A percentile compares a stretch with the other conserved stretches of the same genome.
Evolutionary conservation across 92 coral and sea anemone genomes (phyloP).

Genomic region (Hydrozoanthus gracilis): DNA sequence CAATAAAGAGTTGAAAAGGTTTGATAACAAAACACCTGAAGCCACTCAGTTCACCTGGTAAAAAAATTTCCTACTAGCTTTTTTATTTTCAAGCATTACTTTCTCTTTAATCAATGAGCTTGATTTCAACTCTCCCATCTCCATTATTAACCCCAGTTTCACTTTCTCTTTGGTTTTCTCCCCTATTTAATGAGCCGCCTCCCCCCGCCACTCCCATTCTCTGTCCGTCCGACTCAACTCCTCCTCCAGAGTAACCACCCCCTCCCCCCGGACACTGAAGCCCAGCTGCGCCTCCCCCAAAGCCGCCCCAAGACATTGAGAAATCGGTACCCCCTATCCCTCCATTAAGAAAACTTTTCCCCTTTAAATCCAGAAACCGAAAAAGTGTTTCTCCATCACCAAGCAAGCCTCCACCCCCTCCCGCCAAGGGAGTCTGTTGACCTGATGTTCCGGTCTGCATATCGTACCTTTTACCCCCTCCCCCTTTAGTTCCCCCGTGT

Average conservation of each 20-base stretch:
- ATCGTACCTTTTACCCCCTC: slow-evolving; percentile 59
- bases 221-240: slow-evolving; percentile 56
- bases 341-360: slow-evolving; percentile 58
- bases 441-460: neutral
- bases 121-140: slow-evolving; percentile 68
- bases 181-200: slow-evolving; percentile 79
- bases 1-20: too few species aligned
- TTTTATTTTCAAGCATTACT: neutral
- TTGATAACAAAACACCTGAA: too few species aligned
- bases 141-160: slow-evolving; percentile 63
- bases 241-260: slow-evolving; percentile 91
- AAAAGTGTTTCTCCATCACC: slow-evolving; percentile 48
- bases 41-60: too few species aligned
- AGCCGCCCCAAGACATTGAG: slow-evolving; percentile 58
- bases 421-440: slow-evolving; percentile 7
- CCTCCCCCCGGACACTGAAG: slow-evolving; percentile 79
- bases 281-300: slow-evolving; percentile 86
- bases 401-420: slow-evolving; percentile 74
- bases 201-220: slow-evolving; percentile 70
- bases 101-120: neutral
- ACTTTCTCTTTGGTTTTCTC: slow-evolving; percentile 52
- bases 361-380: slow-evolving; percentile 21
- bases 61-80: too few species aligned
- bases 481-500: slow-evolving; percentile 68
- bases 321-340: slow-evolving; percentile 61